Conservation (phyloP, 1,140 invertebrate species). For the Psix sp. region DNA sequence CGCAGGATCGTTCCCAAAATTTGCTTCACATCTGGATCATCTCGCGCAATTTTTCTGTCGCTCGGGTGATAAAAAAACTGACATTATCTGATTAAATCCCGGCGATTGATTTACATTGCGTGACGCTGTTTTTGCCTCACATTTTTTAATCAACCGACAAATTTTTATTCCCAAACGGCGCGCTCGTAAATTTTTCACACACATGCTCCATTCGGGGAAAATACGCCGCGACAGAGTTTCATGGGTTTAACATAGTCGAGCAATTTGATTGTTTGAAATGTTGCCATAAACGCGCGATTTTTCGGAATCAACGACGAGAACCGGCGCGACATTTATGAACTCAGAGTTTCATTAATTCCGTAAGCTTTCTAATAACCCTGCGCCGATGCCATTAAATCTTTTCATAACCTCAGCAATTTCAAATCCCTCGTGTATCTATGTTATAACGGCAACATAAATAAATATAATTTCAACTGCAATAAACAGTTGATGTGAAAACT, state of each 20-base stretch:
- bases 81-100: constrained; percentile 42
- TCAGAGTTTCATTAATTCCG: constrained; percentile 17
- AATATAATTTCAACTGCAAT: no score
- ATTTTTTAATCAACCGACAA: constrained; percentile 38
- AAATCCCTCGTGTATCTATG: no score
- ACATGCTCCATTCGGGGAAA: constrained; percentile 21
- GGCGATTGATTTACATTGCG: constrained; percentile 53
- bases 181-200: constrained; percentile 29
- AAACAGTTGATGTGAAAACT: no score
- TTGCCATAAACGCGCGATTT: constrained; percentile 14
- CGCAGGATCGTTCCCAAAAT: constrained; percentile 50
- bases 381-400: constrained; percentile 4
- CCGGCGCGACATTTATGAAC: constrained; percentile 28
- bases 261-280: constrained; percentile 25
- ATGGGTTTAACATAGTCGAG: constrained; percentile 13
- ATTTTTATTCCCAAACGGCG: constrained; percentile 19
- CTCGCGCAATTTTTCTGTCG: constrained; percentile 36
- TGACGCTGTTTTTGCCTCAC: constrained; percentile 2
- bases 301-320: constrained; percentile 1
- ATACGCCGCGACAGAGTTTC: constrained; percentile 10
- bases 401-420: constrained; percentile 9
- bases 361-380: constrained; percentile 9
- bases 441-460: no score
- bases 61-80: constrained; percentile 27
- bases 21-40: constrained; percentile 57